These are phyloP conservation scores for Drosophila bocqueti DNA, from an alignment of 1,140 invertebrate species.

Conservation along the genomic window DNA sequence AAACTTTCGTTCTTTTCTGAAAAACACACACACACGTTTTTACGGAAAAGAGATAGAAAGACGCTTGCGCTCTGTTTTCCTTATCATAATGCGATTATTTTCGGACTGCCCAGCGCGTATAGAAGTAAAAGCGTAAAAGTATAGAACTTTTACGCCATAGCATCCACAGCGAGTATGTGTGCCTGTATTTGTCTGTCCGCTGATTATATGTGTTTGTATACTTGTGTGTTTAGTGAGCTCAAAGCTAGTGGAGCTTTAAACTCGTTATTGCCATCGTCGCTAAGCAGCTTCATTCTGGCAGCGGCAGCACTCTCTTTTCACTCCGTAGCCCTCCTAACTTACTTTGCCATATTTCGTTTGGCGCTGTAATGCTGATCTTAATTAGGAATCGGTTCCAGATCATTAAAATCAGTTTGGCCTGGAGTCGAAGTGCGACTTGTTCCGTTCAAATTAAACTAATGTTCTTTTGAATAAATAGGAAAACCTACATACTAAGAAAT, in stretches of 20 bases:
- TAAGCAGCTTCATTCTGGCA: constrained; percentile 60
- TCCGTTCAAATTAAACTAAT: neutral
- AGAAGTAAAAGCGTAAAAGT: constrained; percentile 67
- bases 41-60: constrained; percentile 8
- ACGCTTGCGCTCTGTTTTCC: constrained; percentile 48
- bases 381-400: constrained; percentile 69
- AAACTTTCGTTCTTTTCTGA: neutral
- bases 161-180: constrained; percentile 18
- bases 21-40: neutral
- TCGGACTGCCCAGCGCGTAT: constrained; percentile 49
- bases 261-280: constrained; percentile 65
- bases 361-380: constrained; percentile 60
- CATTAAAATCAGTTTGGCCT: constrained; percentile 54
- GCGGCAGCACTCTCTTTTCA: constrained; percentile 2
- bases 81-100: constrained; percentile 79
- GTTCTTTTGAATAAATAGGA: neutral
- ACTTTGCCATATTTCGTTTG: constrained; percentile 39
- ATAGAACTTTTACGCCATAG: constrained; percentile 66
- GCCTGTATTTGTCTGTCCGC: constrained; percentile 8
- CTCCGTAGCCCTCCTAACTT: constrained; percentile 14
- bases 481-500: no score
- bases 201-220: constrained; percentile 14
- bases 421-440: constrained; percentile 39
- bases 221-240: constrained; percentile 31
- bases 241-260: constrained; percentile 75